Percentiles rank a stretch among this genome's conserved stretches.
phyloP scores from a whole-genome alignment of 2,113 vertebrate genomes.

The Dinomys branickii region DNA sequence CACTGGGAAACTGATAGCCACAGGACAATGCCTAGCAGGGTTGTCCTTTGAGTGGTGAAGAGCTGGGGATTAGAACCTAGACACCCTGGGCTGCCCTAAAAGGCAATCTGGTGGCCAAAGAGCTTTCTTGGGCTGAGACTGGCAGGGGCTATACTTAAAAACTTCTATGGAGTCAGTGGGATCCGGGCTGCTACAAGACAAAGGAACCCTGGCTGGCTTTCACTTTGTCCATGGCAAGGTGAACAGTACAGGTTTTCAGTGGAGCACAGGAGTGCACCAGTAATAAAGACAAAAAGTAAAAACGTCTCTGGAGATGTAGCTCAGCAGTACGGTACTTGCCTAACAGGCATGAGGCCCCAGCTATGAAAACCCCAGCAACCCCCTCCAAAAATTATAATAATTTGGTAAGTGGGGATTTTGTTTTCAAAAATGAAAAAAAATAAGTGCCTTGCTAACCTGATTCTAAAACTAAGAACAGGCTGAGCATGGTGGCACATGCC shows the following conservation, averaged over 20 bases:
- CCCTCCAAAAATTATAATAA: not conserved
- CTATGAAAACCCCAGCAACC: not conserved
- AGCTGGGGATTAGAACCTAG: not conserved
- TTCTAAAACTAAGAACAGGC: not conserved
- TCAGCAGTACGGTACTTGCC: not conserved
- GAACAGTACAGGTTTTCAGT: not conserved
- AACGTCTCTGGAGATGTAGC: not conserved
- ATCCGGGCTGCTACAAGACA: not conserved
- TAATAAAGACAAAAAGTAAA: not conserved
- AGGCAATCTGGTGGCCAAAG: not conserved
- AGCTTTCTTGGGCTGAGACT: not conserved
- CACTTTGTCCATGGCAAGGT: not conserved
- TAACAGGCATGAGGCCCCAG: not conserved
- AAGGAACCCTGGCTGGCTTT: not conserved
- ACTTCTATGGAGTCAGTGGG: not conserved
- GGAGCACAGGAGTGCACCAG: not conserved
- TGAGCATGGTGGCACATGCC: not conserved
- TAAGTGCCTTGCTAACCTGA: not conserved
- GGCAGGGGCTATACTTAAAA: not conserved
- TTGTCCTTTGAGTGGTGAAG: not conserved
- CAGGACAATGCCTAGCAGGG: not conserved
- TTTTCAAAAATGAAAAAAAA: not conserved
- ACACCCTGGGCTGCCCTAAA: not conserved
- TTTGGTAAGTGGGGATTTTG: not conserved
- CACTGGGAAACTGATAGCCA: not conserved